Evolutionary conservation across 2,113 vertebrate species (phyloP).

Genomic region (Corythoichthys intestinalis): DNA sequence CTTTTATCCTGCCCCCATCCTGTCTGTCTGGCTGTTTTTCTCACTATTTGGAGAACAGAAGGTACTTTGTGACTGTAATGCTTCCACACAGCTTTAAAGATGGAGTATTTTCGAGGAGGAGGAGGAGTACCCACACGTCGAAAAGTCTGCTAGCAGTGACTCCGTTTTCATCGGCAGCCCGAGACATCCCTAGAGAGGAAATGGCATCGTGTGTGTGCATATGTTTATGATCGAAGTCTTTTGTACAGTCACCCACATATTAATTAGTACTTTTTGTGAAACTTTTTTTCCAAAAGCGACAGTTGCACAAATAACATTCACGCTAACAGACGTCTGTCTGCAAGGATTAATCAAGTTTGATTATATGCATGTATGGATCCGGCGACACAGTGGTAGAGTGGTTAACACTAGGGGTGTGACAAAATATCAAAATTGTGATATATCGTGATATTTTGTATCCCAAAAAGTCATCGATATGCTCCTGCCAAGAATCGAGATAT

Average conservation of each 20-base stretch:
- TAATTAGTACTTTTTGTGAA: not conserved
- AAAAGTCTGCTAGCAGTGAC: not conserved
- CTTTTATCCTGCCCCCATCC: not conserved
- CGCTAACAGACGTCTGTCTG: not conserved
- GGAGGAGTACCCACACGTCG: not conserved
- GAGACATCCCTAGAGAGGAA: not conserved
- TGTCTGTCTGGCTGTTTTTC: not conserved
- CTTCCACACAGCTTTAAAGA: not conserved
- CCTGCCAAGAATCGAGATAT: no score
- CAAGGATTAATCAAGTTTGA: not conserved
- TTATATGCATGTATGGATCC: not conserved
- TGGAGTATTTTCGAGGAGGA: not conserved
- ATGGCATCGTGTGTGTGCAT: not conserved
- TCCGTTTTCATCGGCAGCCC: not conserved
- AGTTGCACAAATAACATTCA: no score
- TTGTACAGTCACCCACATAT: not conserved
- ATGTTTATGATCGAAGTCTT: not conserved
- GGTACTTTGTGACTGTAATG: constrained; percentile 1
- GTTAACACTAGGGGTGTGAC: no score
- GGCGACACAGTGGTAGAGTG: no score
- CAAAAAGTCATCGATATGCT: no score
- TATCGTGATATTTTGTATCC: no score
- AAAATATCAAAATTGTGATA: no score
- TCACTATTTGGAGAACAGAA: constrained; percentile 1
- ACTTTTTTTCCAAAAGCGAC: not conserved